Base-by-base conservation (phyloP, 35 echinoderm and acorn worm species). In the Ophioderma brevispina region DNA sequence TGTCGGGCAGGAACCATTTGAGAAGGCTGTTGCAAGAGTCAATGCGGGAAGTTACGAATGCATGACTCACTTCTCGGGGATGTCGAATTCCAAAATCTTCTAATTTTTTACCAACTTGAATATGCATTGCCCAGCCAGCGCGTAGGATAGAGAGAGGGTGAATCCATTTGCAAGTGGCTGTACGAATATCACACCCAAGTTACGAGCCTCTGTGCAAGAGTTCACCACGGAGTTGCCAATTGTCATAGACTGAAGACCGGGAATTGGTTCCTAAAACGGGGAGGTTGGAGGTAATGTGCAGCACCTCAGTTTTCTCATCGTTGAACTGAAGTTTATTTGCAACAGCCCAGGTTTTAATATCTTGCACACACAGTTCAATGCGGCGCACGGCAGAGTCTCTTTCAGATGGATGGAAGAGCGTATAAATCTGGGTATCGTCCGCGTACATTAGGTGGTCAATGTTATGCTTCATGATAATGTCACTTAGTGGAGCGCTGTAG, bases 21-120 rank as follows among this genome's bases (percentile, higher is more conserved):
- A 90, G 59, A 37, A 90, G 88, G 64, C 40, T 40, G 55, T 90
- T 90, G 63, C 87, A 90, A 52, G 49, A 75, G 38, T 90, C 79
- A 76, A 90, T 82, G 42, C 80, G 78, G 35, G 79, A 90, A 15
- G 88, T 90, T 21, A 90, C 64, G 36, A 81, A 89, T 17, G 87
- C 87, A 31, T 89, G 87, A 23, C 80, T 33, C 75, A 87, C 43
- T 78, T 76, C 85, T 87, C 76, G 10, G 85, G 1, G 52, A 0
- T 35, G 82, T 18, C 64, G 46, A 63, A 33, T 85, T 25, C 8
- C 56, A 50, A 59, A 35, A 59, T 1, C 36, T 85, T 59, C 82
- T 35, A 13, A 63, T 85, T 13, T 55, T 59, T 11, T 50, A n/a
- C 82, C 13, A 85, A 32, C 31, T 83, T 70, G 35, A 1, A 55